Percentiles rank a stretch among this genome's conserved stretches.
phyloP scores from a whole-genome alignment of 2,888 invertebrate species.

The Synanthedon vespiformis region DNA sequence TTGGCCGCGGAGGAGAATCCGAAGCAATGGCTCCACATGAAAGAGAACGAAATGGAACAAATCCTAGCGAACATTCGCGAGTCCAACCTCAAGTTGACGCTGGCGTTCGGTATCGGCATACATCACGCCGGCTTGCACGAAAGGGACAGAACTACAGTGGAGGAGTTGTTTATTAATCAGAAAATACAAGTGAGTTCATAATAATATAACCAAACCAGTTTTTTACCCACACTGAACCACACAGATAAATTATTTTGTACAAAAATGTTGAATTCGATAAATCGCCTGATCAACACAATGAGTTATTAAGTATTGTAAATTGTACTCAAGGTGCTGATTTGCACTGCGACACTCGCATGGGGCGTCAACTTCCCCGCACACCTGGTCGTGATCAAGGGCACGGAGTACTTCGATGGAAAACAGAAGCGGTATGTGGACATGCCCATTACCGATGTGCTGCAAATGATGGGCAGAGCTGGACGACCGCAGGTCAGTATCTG shows the following conservation, averaged over 20 bases:
- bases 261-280: no score
- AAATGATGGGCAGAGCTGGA: slow-evolving; percentile 99
- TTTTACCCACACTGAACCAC: background rate
- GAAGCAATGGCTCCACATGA: slow-evolving; percentile 93
- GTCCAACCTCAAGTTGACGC: slow-evolving; percentile 89
- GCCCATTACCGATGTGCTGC: slow-evolving; percentile 99
- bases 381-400: slow-evolving; percentile 97
- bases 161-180: slow-evolving; percentile 93
- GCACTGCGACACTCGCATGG: slow-evolving; percentile 98
- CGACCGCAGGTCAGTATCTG: slow-evolving; percentile 74
- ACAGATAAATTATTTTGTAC: no score
- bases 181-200: slow-evolving; percentile 83
- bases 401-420: slow-evolving; percentile 98
- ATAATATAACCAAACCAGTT: no score
- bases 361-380: slow-evolving; percentile 99
- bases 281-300: no score
- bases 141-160: slow-evolving; percentile 89
- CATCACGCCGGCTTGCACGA: slow-evolving; percentile 99
- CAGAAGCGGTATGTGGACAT: slow-evolving; percentile 97
- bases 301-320: no score
- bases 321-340: slow-evolving; percentile 84
- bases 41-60: slow-evolving; percentile 86
- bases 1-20: slow-evolving; percentile 92
- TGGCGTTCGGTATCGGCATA: slow-evolving; percentile 97
- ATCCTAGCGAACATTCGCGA: slow-evolving; percentile 81